Percentiles rank a stretch among this genome's conserved stretches.
These are phyloP conservation scores for Brenthis ino DNA, from an alignment of 2,888 invertebrate species.

Conservation along the genomic window DNA sequence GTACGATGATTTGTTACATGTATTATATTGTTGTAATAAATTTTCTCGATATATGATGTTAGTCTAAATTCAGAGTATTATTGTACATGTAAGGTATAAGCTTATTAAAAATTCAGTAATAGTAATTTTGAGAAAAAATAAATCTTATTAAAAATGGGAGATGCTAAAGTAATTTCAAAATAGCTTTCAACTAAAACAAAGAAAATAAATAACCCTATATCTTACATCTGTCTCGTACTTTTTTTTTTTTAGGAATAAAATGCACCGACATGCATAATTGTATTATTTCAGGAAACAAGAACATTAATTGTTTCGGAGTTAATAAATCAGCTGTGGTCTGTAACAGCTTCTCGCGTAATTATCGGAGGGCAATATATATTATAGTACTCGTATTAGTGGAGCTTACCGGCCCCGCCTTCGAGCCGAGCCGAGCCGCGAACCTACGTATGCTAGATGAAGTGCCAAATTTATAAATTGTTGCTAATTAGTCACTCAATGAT, in stretches of 20 bases:
- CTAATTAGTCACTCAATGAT: too few relatives aligned
- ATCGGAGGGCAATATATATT: background rate
- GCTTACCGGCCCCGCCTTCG: background rate
- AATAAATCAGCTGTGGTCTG: background rate
- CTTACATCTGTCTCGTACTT: too few relatives aligned
- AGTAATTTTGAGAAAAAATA: too few relatives aligned
- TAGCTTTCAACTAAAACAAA: too few relatives aligned
- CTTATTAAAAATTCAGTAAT: background rate
- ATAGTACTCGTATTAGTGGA: background rate
- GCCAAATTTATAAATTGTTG: too few relatives aligned
- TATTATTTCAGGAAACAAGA: background rate
- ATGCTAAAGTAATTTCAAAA: too few relatives aligned
- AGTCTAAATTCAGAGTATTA: constrained; percentile 1
- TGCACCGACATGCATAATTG: background rate
- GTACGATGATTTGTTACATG: constrained; percentile 21
- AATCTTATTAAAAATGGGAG: too few relatives aligned
- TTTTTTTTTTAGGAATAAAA: too few relatives aligned
- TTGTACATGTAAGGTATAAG: background rate
- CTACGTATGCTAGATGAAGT: too few relatives aligned
- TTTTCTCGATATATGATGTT: constrained; percentile 11
- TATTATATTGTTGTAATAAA: constrained; percentile 19
- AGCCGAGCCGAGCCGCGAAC: background rate
- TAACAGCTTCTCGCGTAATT: background rate
- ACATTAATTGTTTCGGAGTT: background rate
- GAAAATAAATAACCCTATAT: too few relatives aligned